A percentile compares a stretch with the other conserved stretches of the same genome.
Evolutionary conservation across 2,797 vertebrate genomes (phyloP).

Genomic region (Hydrocynus forskahlii): DNA sequence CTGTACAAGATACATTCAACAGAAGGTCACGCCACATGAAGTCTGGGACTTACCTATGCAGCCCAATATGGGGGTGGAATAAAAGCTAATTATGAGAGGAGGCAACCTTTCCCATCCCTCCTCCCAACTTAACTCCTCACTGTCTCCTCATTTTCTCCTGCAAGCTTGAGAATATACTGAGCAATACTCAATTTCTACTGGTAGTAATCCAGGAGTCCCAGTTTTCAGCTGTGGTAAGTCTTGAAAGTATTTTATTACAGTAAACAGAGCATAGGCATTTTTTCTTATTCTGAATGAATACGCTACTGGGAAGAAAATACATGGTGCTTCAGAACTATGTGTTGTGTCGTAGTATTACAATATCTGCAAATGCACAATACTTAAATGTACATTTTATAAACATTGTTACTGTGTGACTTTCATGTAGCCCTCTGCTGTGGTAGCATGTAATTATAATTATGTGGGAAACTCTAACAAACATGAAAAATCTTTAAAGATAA

Average conservation of each 20-base stretch:
- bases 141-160: constrained; percentile 54
- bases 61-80: constrained; percentile 78
- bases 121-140: constrained; percentile 65
- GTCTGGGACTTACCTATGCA: constrained; percentile 70
- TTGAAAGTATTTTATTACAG: background rate
- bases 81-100: constrained; percentile 80
- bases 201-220: constrained; percentile 3
- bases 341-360: background rate
- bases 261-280: background rate
- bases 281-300: background rate
- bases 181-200: constrained; percentile 27
- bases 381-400: constrained; percentile 2
- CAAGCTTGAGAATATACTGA: constrained; percentile 37
- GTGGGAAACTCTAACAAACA: background rate
- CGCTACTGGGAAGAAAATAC: background rate
- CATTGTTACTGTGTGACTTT: background rate
- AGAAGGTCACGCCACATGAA: constrained; percentile 78
- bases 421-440: background rate
- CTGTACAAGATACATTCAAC: constrained; percentile 48
- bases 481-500: background rate
- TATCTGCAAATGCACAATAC: background rate
- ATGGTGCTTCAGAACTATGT: background rate
- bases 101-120: constrained; percentile 71
- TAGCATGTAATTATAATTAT: background rate
- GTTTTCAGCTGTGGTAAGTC: constrained; percentile 42